Conservation (phyloP, 2,888 invertebrate species). For the Lasioglossum malachurum region DNA sequence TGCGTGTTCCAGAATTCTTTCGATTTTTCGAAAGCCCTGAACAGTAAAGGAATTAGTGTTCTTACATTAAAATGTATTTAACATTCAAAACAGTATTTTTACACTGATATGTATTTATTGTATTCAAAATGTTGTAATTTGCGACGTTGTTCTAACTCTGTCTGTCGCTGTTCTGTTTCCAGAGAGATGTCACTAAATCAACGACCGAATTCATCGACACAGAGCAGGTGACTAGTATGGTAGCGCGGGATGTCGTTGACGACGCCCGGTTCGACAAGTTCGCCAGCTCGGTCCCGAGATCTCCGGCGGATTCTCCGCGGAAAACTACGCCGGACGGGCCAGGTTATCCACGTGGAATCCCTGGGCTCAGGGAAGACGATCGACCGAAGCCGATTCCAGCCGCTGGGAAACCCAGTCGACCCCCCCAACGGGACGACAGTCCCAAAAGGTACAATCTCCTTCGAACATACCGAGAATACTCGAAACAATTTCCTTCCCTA, state of each 20-base stretch:
- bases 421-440: constrained; percentile 71
- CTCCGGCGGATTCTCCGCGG: constrained; percentile 68
- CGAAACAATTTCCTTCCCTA: background rate
- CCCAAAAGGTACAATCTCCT: constrained; percentile 65
- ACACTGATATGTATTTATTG: too few relatives aligned
- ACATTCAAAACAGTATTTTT: too few relatives aligned
- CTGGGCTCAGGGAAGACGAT: constrained; percentile 79
- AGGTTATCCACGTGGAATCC: constrained; percentile 78
- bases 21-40: too few relatives aligned
- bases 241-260: constrained; percentile 79
- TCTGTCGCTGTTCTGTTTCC: constrained; percentile 34
- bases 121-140: too few relatives aligned
- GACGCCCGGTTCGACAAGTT: constrained; percentile 75
- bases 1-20: too few relatives aligned
- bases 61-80: too few relatives aligned
- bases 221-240: constrained; percentile 80
- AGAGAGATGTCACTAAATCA: constrained; percentile 81
- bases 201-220: constrained; percentile 78
- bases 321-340: constrained; percentile 75
- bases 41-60: too few relatives aligned
- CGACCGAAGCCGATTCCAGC: constrained; percentile 78
- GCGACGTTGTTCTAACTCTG: background rate
- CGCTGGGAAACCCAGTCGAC: constrained; percentile 79
- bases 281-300: constrained; percentile 57
- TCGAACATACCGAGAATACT: background rate